Evolutionary conservation across 2,797 vertebrate species (phyloP).

Genomic region (Xenops minutus): DNA sequence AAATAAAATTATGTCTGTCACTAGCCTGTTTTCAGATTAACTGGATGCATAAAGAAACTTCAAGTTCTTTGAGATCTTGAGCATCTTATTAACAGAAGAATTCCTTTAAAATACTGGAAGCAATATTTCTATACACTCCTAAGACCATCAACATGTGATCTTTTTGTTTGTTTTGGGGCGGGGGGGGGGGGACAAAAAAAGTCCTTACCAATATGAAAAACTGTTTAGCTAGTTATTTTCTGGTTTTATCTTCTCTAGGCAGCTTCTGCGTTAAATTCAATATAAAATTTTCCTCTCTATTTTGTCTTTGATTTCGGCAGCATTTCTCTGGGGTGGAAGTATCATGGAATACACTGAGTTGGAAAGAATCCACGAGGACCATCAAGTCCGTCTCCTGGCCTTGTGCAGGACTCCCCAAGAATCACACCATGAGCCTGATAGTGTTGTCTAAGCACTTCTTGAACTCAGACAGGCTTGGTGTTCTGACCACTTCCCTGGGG

Average conservation of each 20-base stretch:
- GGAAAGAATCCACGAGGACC: background rate
- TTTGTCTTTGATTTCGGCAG: background rate
- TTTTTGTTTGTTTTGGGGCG: background rate
- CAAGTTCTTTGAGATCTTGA: background rate
- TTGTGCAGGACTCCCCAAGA: no score
- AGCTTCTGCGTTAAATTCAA: background rate
- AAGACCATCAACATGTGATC: background rate
- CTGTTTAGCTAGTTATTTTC: background rate
- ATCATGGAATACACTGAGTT: background rate
- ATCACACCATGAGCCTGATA: rapidly evolving
- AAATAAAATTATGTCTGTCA: background rate
- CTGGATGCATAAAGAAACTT: background rate
- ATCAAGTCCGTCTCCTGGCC: rapidly evolving
- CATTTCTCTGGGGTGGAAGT: background rate
- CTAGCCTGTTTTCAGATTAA: background rate
- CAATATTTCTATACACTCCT: background rate
- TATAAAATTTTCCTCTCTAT: background rate
- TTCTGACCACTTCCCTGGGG: background rate
- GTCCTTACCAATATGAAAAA: background rate
- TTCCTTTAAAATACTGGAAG: background rate
- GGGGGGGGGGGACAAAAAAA: background rate
- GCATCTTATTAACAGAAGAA: background rate
- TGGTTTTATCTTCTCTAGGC: background rate
- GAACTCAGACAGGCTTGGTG: background rate
- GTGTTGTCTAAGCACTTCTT: background rate